Conservation (phyloP, 1,140 invertebrate species). For the Hetaerina americana region DNA sequence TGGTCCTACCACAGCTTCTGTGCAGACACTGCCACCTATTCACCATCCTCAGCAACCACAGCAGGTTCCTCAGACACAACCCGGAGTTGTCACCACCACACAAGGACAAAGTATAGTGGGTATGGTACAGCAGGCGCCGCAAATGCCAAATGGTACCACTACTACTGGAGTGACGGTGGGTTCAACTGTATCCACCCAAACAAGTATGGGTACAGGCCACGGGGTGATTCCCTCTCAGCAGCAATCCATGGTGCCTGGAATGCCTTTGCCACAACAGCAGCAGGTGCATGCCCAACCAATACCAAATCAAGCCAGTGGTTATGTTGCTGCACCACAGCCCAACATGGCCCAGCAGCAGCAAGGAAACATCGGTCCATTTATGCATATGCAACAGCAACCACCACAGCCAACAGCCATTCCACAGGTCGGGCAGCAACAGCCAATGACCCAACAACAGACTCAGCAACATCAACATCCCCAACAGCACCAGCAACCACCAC, state of each 20-base stretch:
- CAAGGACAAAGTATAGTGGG: background rate
- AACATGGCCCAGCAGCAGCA: background rate
- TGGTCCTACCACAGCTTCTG: conserved; percentile 5
- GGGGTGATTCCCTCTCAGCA: background rate
- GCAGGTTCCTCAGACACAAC: conserved; percentile 9
- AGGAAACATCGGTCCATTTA: background rate
- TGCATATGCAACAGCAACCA: conserved; percentile 9
- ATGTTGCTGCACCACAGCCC: background rate
- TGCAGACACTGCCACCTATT: background rate
- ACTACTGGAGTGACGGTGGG: background rate
- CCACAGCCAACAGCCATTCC: conserved; percentile 15
- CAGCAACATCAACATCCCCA: conserved; percentile 13
- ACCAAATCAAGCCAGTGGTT: background rate
- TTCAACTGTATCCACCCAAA: background rate
- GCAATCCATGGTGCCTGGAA: background rate
- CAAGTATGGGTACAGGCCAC: background rate
- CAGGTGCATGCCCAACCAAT: background rate
- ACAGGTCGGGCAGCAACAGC: conserved; percentile 15
- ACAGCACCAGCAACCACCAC: conserved; percentile 15
- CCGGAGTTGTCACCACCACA: background rate
- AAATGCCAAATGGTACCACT: background rate
- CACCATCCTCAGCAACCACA: conserved; percentile 3
- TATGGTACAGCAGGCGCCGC: background rate
- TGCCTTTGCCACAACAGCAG: background rate
- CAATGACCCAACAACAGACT: conserved; percentile 21